Base-by-base conservation (phyloP, 1,140 invertebrate species). In the Papilio aristodemus region DNA sequence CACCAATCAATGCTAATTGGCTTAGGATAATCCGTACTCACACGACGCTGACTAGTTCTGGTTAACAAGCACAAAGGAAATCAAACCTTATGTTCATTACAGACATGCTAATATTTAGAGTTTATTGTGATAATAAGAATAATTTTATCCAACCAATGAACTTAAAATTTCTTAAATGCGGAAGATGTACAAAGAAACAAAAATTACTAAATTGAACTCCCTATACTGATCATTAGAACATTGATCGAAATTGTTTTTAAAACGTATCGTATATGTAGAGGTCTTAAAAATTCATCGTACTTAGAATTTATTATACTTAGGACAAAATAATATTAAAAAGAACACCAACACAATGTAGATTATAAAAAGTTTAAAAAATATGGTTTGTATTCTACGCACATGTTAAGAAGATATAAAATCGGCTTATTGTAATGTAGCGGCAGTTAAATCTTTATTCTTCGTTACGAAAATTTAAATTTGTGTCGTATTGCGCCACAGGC, bases 391-490 rank as follows among this genome's bases (percentile, higher is more conserved):
- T 11, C 13, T n/a, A 13, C 13, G 3, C 13, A 50, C 9, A 3
- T 50, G 46, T 19, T 10, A 58, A n/a, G n/a, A n/a, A n/a, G n/a
- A n/a, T n/a, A n/a, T n/a, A n/a, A n/a, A 67, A 69, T 74, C 70
- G 22, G 13, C 62, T 38, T 37, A 54, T 37, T 32, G 22, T 58
- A 67, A 67, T 11, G 5, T 36, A 43, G 14, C 17, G 13, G 17
- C 46, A 11, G 50, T 62, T 19, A 17, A 62, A 59, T 58, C 17
- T 67, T 69, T 69, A 74, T 68, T 57, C 59, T 13, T 27, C 67
- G 46, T 76, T 76, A 76, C 41, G 68, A 68, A 76, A 73, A 73
- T 69, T 67, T 63, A 71, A 73, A 77, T 72, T 57, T 75, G 71
- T 46, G n/a, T 50, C 27, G 36, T 68, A 68, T 76, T 71, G 69